phyloP scores from a whole-genome alignment of 2,797 vertebrate species.

The Helicolenus hilgendorfi region DNA sequence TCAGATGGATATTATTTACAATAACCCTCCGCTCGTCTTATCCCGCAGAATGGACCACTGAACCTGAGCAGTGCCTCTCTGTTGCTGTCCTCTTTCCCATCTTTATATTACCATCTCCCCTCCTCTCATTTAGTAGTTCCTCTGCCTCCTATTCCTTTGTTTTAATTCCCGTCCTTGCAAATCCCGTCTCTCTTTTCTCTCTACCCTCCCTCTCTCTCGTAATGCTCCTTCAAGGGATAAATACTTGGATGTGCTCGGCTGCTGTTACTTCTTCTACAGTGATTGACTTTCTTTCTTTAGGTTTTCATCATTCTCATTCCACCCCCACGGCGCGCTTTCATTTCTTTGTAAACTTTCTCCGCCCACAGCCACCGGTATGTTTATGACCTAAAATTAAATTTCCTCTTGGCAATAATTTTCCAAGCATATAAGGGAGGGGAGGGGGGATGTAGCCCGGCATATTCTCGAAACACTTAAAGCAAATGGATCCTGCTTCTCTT shows the following conservation, averaged over 20 bases:
- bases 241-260: conserved; percentile 22
- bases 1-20: conserved; percentile 41
- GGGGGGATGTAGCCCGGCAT: not conserved
- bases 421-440: not conserved
- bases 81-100: not conserved
- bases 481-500: conserved; percentile 40
- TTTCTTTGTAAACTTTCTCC: conserved; percentile 67
- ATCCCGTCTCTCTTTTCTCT: not conserved
- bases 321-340: conserved; percentile 45
- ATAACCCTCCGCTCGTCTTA: conserved; percentile 1
- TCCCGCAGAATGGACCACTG: not conserved
- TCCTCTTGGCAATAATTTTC: conserved; percentile 54
- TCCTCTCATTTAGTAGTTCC: not conserved
- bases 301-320: conserved; percentile 54
- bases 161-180: not conserved
- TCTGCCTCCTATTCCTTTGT: conserved; percentile 1
- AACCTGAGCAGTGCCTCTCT: conserved; percentile 6
- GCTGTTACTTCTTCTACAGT: conserved; percentile 25
- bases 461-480: conserved; percentile 28
- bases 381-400: conserved; percentile 75
- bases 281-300: conserved; percentile 59
- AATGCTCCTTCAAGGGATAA: conserved; percentile 33
- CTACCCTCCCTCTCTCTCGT: conserved; percentile 8
- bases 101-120: not conserved
- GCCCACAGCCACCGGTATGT: conserved; percentile 47